Percentiles rank a stretch among this genome's conserved stretches.
Evolutionary conservation across 2,797 vertebrate genomes (phyloP).

Genomic region (Gallinago stenura): DNA sequence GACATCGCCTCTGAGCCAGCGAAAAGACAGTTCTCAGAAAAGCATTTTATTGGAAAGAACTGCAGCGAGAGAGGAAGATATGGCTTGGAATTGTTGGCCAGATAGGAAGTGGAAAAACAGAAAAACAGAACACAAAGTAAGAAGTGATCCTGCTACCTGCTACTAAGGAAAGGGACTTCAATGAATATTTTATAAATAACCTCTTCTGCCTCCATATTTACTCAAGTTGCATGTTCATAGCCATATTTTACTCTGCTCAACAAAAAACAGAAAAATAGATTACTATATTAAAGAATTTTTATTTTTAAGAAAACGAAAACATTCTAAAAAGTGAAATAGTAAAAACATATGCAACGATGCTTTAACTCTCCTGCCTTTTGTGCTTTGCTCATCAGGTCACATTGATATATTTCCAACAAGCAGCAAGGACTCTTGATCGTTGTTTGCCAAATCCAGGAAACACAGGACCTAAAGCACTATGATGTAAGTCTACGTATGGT

Average conservation of each 20-base stretch:
- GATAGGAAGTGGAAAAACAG: not conserved
- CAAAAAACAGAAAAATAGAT: not conserved
- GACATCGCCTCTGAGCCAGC: conserved; percentile 20
- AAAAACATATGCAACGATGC: not conserved
- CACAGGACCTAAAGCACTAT: not conserved
- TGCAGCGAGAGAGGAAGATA: not conserved
- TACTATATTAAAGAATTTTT: not conserved
- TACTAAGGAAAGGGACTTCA: not conserved
- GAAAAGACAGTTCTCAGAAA: not conserved
- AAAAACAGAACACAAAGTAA: not conserved
- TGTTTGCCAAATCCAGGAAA: not conserved
- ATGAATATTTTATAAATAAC: not conserved
- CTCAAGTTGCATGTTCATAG: not conserved
- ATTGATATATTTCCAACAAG: not conserved
- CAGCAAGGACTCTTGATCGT: not conserved
- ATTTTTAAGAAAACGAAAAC: not conserved
- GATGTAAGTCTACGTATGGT: fast-evolving
- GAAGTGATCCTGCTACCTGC: not conserved
- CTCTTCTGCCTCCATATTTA: not conserved
- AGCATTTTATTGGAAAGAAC: not conserved
- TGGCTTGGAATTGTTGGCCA: not conserved
- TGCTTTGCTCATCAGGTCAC: not conserved
- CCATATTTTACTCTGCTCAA: not conserved
- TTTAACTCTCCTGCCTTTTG: not conserved
- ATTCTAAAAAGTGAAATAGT: not conserved